Percentiles rank a stretch among this genome's conserved stretches.
Conservation (phyloP, 2,797 vertebrate species). For the Sebastes steindachneri region DNA sequence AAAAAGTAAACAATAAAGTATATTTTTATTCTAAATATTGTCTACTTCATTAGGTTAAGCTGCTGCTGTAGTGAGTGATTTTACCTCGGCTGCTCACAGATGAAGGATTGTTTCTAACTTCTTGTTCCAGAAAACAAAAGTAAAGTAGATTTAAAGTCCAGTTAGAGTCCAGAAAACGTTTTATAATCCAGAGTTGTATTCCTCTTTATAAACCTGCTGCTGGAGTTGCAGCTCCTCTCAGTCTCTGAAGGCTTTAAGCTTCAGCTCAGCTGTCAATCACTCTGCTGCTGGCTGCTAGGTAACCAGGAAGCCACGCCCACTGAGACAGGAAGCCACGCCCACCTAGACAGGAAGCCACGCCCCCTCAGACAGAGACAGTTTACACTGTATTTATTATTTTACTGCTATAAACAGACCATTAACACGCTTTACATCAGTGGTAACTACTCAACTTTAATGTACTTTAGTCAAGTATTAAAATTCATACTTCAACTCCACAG, state of each 20-base stretch:
- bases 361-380: not conserved
- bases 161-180: not conserved
- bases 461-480: too few species aligned
- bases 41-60: not conserved
- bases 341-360: too few species aligned
- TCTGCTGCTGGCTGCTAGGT: constrained; percentile 18
- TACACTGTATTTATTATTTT: too few species aligned
- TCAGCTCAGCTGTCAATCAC: constrained; percentile 67
- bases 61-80: constrained; percentile 1
- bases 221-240: not conserved
- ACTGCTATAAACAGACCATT: not conserved
- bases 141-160: not conserved
- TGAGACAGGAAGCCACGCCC: accelerated
- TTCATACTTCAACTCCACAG: too few species aligned
- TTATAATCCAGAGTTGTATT: not conserved
- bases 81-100: constrained; percentile 26
- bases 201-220: not conserved
- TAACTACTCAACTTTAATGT: too few species aligned
- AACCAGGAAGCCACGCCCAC: constrained; percentile 18
- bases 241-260: constrained; percentile 35
- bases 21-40: too few species aligned
- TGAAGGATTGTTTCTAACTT: not conserved
- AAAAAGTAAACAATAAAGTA: too few species aligned
- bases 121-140: not conserved
- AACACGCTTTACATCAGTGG: not conserved